Conservation (phyloP, 2,888 invertebrate species). For the Eudemis profundana region DNA sequence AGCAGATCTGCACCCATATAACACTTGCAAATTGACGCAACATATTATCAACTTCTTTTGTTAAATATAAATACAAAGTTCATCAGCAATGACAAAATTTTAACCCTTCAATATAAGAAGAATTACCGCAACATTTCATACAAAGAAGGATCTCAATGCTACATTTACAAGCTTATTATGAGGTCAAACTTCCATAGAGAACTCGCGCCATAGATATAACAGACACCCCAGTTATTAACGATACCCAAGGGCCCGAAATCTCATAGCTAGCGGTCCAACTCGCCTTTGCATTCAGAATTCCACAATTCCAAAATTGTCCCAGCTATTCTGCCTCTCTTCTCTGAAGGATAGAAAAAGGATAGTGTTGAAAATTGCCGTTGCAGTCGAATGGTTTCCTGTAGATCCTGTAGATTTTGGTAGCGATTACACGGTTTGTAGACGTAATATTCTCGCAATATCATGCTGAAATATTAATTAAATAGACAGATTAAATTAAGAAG, state of each 20-base stretch:
- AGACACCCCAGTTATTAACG: slow-evolving; percentile 15
- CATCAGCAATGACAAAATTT: too few relatives aligned
- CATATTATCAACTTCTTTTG: too few relatives aligned
- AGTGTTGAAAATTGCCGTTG: neutral
- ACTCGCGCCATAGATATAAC: slow-evolving; percentile 10
- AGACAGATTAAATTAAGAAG: too few relatives aligned
- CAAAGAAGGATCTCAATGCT: neutral
- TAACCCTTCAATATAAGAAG: too few relatives aligned
- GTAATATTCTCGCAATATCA: slow-evolving; percentile 14
- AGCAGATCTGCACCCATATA: too few relatives aligned
- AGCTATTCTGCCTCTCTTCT: slow-evolving; percentile 3
- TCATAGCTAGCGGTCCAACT: slow-evolving; percentile 7
- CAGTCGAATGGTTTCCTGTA: slow-evolving; percentile 1
- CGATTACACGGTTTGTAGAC: slow-evolving; percentile 20
- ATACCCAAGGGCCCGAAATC: slow-evolving; percentile 19
- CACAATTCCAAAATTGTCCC: neutral
- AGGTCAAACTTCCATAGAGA: neutral
- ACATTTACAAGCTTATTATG: neutral
- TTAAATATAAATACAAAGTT: too few relatives aligned
- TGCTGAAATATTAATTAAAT: slow-evolving; percentile 16
- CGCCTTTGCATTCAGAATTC: slow-evolving; percentile 7
- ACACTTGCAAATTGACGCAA: too few relatives aligned
- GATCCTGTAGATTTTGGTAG: slow-evolving; percentile 5
- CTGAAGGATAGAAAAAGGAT: neutral
- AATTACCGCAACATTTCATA: neutral